phyloP scores from a whole-genome alignment of 2,797 vertebrate species.

The Pteronotus mesoamericanus region DNA sequence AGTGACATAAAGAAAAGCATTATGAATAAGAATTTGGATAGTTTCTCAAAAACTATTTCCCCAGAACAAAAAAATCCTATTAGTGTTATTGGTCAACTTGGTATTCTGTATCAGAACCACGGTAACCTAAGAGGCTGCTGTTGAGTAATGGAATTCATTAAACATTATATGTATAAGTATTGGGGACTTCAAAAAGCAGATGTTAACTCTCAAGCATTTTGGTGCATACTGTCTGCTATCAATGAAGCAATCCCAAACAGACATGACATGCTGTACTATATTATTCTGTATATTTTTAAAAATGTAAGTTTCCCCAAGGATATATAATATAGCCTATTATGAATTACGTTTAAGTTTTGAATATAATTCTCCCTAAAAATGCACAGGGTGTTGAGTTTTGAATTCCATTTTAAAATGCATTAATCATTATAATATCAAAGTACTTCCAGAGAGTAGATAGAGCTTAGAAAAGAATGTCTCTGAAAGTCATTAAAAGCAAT shows the following conservation, averaged over 20 bases:
- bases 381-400: not conserved
- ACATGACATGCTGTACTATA: not conserved
- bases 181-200: slow-evolving; percentile 4
- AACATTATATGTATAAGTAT: not conserved
- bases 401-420: slow-evolving; percentile 27
- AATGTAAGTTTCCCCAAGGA: not conserved
- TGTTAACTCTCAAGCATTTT: not conserved
- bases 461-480: not conserved
- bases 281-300: slow-evolving; percentile 8
- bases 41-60: not conserved
- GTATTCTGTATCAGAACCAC: not conserved
- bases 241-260: not conserved
- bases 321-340: not conserved
- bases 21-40: not conserved
- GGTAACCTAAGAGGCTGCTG: not conserved
- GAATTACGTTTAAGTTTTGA: not conserved
- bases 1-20: slow-evolving; percentile 12
- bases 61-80: not conserved
- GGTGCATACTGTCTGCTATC: not conserved
- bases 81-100: not conserved
- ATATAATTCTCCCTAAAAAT: slow-evolving; percentile 22
- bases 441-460: not conserved
- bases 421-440: slow-evolving; percentile 8
- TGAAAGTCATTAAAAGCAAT: not conserved
- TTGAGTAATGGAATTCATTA: slow-evolving; percentile 27